Percentiles rank a stretch among this genome's conserved stretches.
These are phyloP conservation scores for Cryptotermes secundus DNA, from an alignment of 1,140 invertebrate genomes.

Conservation along the genomic window DNA sequence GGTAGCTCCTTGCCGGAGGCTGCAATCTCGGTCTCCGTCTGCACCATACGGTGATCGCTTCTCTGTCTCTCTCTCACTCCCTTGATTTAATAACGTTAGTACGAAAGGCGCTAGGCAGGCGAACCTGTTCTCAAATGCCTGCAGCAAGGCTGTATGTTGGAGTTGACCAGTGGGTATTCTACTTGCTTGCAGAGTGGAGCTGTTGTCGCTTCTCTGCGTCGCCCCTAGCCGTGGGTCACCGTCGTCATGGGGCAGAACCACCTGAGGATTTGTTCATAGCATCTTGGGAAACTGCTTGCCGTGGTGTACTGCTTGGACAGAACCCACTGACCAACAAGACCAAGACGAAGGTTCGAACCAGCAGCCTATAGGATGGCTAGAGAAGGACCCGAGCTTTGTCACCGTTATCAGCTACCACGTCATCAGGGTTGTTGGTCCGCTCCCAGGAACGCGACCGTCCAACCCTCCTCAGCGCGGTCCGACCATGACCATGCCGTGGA, in stretches of 20 bases:
- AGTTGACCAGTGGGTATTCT: conserved; percentile 23
- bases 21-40: not conserved
- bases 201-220: not conserved
- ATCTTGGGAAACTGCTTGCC: not conserved
- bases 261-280: not conserved
- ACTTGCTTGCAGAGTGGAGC: conserved; percentile 21
- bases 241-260: not conserved
- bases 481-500: not conserved
- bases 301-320: too few species aligned
- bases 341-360: too few species aligned
- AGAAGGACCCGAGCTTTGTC: not conserved
- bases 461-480: not conserved
- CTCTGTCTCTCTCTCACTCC: not conserved
- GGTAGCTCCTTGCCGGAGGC: conserved; percentile 15
- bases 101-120: not conserved
- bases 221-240: too few species aligned
- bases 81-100: not conserved
- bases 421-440: not conserved
- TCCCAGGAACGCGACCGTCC: not conserved
- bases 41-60: too few species aligned
- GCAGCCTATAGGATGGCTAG: not conserved
- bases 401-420: not conserved
- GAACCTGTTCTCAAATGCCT: not conserved
- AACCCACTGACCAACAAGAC: too few species aligned
- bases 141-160: not conserved